Evolutionary conservation across 2,888 invertebrate genomes (phyloP), one percentile per base, ranked within the genome.

Genomic region (Prosopocoilus inquinatus): DNA sequence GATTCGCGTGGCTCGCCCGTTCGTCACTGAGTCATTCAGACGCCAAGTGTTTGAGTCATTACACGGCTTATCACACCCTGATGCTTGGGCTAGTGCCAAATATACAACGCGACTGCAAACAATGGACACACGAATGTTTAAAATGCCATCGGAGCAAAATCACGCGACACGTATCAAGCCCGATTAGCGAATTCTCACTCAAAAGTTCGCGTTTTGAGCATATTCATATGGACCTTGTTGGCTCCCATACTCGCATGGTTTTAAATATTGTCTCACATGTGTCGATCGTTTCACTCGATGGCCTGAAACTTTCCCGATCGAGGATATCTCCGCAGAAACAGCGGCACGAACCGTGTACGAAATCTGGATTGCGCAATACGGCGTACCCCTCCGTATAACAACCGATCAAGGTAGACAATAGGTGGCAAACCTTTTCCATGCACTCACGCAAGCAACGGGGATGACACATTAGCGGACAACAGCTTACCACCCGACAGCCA

Each of bases 161-260:
- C n/a, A n/a, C n/a, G n/a, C n/a, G n/a, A n/a, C n/a, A n/a, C n/a
- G n/a, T n/a, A n/a, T n/a, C n/a, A n/a, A n/a, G n/a, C n/a, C n/a
- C n/a, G n/a, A n/a, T n/a, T n/a, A n/a, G n/a, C n/a, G n/a, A n/a
- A n/a, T n/a, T n/a, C n/a, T n/a, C n/a, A n/a, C n/a, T n/a, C n/a
- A n/a, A n/a, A n/a, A n/a, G n/a, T 12, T 46, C 41, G 7, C 60
- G 75, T 16, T 77, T 79, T 60, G 56, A 64, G 2, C 75, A 76
- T 53, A 64, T 78, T 3, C 76, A 79, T 61, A 65, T 79, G 2
- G 76, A 79, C 61, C 62, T 80, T 5, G 69, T 80, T 76, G 2
- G n/a, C 0, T 56, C 78, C 7, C 73, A 76, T 11, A 5, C 52
- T 1, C 67, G 66, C 1, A 64, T 9, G 68, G 61, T 9, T 67